Conservation (phyloP, 2,888 invertebrate genomes). For the Cecidostiba fungosa region DNA sequence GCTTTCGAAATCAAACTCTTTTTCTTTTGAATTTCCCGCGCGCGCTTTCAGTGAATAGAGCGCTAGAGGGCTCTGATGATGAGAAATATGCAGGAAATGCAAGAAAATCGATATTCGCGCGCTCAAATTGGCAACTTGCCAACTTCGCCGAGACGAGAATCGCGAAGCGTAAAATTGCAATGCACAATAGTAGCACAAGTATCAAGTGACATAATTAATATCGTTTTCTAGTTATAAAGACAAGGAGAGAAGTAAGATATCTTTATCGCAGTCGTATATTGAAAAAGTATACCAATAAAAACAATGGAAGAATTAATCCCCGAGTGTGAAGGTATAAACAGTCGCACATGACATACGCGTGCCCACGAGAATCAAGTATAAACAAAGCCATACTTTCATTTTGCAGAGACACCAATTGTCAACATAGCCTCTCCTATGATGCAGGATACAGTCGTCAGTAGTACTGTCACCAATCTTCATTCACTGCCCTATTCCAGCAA, state of each 20-base stretch:
- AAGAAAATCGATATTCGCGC: constrained; percentile 12
- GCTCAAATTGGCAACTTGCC: neutral
- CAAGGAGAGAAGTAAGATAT: neutral
- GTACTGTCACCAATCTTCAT: constrained; percentile 62
- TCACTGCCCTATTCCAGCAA: constrained; percentile 27
- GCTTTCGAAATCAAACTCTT: too few relatives aligned
- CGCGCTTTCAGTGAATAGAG: neutral
- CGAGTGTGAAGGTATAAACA: neutral
- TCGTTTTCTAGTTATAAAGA: neutral
- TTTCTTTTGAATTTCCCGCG: neutral
- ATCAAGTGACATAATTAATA: neutral
- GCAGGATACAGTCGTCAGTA: constrained; percentile 69
- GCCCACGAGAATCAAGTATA: neutral
- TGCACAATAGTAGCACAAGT: neutral
- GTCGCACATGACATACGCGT: neutral
- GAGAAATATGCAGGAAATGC: neutral
- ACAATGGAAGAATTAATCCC: neutral
- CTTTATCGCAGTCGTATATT: neutral
- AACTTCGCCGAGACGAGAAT: neutral
- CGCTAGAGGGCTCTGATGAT: neutral
- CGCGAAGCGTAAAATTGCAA: neutral
- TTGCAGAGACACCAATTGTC: constrained; percentile 6
- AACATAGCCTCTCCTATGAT: constrained; percentile 66
- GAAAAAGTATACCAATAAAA: neutral
- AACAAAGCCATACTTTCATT: neutral